phyloP scores from a whole-genome alignment of 2,888 invertebrate genomes.

The Campoletis raptor region DNA sequence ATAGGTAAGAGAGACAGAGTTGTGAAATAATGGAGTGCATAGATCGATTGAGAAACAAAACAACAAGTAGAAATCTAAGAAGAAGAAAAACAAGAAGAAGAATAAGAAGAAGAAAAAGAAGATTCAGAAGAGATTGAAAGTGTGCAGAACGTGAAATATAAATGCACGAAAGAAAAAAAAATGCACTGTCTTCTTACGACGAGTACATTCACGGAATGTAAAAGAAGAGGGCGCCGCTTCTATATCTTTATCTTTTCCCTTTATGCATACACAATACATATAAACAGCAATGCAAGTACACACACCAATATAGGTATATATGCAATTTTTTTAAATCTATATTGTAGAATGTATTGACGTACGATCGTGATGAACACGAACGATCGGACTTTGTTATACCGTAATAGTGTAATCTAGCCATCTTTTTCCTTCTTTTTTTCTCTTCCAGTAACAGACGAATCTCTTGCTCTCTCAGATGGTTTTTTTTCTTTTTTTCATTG shows the following conservation, averaged over 20 bases:
- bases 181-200: neutral
- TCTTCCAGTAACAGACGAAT: neutral
- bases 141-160: slow-evolving; percentile 21
- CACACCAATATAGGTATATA: neutral
- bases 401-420: slow-evolving; percentile 78
- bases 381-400: slow-evolving; percentile 79
- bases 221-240: slow-evolving; percentile 38
- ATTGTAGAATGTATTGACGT: slow-evolving; percentile 79
- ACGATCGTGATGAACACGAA: slow-evolving; percentile 79
- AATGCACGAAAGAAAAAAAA: slow-evolving; percentile 17
- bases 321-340: neutral
- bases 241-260: slow-evolving; percentile 37
- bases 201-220: slow-evolving; percentile 37
- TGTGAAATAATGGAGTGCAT: slow-evolving; percentile 40
- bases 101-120: slow-evolving; percentile 10
- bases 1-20: slow-evolving; percentile 44
- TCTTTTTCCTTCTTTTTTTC: slow-evolving; percentile 59
- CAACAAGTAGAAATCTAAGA: slow-evolving; percentile 3
- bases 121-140: slow-evolving; percentile 35
- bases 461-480: slow-evolving; percentile 7
- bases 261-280: slow-evolving; percentile 5
- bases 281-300: neutral
- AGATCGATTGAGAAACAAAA: slow-evolving; percentile 33
- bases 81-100: slow-evolving; percentile 1
- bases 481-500: slow-evolving; percentile 23